phyloP scores from a whole-genome alignment of 2,113 vertebrate species.

The Vombatus ursinus region DNA sequence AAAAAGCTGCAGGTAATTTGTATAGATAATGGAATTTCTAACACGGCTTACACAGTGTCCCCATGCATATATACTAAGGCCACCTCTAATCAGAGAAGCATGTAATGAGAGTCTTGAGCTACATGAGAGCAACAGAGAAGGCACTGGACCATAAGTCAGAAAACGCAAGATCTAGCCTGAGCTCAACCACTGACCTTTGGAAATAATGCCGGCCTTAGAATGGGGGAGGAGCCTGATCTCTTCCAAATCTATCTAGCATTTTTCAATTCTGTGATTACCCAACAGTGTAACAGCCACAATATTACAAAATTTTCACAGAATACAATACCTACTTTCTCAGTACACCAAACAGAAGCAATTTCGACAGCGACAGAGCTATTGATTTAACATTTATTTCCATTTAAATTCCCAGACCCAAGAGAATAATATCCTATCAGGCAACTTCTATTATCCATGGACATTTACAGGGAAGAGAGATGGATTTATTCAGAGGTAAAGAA shows the following conservation, averaged over 20 bases:
- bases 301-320: conserved; percentile 11
- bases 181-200: conserved; percentile 4
- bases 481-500: conserved; percentile 17
- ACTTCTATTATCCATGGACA: conserved; percentile 13
- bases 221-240: background rate
- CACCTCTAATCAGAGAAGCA: background rate
- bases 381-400: conserved; percentile 37
- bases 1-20: conserved; percentile 30
- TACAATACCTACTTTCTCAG: background rate
- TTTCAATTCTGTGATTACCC: background rate
- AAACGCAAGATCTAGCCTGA: conserved; percentile 16
- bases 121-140: background rate
- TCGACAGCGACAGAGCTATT: conserved; percentile 22
- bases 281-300: background rate
- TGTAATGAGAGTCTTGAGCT: background rate
- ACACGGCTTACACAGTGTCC: background rate
- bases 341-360: conserved; percentile 3
- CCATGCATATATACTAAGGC: background rate
- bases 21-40: background rate
- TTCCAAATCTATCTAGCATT: background rate
- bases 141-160: background rate
- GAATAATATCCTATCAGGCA: background rate
- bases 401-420: conserved; percentile 26
- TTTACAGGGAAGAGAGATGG: conserved; percentile 30
- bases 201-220: background rate